Evolutionary conservation across 2,113 vertebrate species (phyloP), one percentile per base, ranked within the genome.

Genomic region (Labeo catla): DNA sequence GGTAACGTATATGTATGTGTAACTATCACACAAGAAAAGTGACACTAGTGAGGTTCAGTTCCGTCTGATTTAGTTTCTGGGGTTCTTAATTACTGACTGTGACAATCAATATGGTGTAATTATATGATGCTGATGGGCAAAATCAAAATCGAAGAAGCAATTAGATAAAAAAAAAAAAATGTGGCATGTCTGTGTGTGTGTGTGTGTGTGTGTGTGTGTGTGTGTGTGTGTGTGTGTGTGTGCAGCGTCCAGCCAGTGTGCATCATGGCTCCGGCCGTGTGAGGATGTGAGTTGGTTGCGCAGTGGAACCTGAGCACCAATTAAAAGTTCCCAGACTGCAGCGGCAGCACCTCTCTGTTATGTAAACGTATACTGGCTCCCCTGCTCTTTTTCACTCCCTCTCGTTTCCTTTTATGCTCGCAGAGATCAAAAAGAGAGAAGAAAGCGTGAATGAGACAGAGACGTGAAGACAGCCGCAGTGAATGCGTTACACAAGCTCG

Each of bases 131-230:
- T n/a, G n/a, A n/a, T n/a, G n/a, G n/a, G n/a, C n/a, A n/a, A n/a
- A n/a, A n/a, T n/a, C n/a, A n/a, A n/a, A 59, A 83, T 87, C 74
- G 57, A 87, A 83, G 34, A 49, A 85, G 86, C 61, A 79, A 89
- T 88, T n/a, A n/a, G n/a, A n/a, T n/a, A n/a, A n/a, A n/a, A n/a
- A n/a, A n/a, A n/a, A n/a, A n/a, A n/a, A n/a, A n/a, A n/a, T 28
- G n/a, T n/a, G 23, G 57, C 8, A 59, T 3, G 8, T 45, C 4
- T 63, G 6, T 72, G 13, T 43, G 68, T 39, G 36, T 28, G 61
- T 28, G 61, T 6, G 23, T 36, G 15, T 39, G 34, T 63, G 6
- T 72, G 13, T 43, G 68, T 39, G 36, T 28, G 61, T 28, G 61
- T 6, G 23, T 36, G 15, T 63, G 6, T 72, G 13, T 43, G 68